Percentiles rank a stretch among this genome's conserved stretches.
Evolutionary conservation across 2,888 invertebrate genomes (phyloP).

Genomic region (Aspidiotus rigidus): DNA sequence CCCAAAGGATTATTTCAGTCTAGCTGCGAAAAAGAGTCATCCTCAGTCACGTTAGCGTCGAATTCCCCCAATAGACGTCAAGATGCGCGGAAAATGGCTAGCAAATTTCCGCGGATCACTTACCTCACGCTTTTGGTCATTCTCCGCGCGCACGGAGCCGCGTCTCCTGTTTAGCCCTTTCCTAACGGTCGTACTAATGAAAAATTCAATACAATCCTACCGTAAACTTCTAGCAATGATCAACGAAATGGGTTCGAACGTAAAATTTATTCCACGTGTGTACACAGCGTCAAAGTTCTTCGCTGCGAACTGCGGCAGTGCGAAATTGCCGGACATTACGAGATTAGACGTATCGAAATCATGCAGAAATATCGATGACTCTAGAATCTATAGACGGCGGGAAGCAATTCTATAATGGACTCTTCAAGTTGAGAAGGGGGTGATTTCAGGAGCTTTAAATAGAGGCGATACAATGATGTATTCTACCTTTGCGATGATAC

Average conservation of each 20-base stretch:
- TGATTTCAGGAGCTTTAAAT: too few species aligned
- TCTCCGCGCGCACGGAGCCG: neutral
- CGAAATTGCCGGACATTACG: too few species aligned
- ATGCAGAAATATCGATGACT: too few species aligned
- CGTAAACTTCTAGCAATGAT: conserved; percentile 30
- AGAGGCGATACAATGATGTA: too few species aligned
- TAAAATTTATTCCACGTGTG: neutral
- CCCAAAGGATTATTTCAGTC: conserved; percentile 31
- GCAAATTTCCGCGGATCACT: conserved; percentile 31
- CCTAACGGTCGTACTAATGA: conserved; percentile 14
- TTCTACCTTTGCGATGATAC: too few species aligned
- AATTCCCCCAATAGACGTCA: conserved; percentile 26
- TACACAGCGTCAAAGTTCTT: too few species aligned
- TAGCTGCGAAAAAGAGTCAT: conserved; percentile 19
- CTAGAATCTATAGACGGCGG: too few species aligned
- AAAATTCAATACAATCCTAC: conserved; percentile 28
- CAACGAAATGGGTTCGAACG: conserved; percentile 25
- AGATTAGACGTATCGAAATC: too few species aligned
- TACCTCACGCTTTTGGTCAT: conserved; percentile 2
- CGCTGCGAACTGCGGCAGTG: too few species aligned
- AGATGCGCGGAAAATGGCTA: conserved; percentile 30
- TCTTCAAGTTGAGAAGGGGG: too few species aligned
- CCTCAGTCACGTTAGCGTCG: conserved; percentile 28
- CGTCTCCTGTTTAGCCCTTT: neutral
- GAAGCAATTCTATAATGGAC: too few species aligned